These are phyloP conservation scores for Rhipidura dahli DNA, from an alignment of 2,113 vertebrate genomes.

Conservation along the genomic window DNA sequence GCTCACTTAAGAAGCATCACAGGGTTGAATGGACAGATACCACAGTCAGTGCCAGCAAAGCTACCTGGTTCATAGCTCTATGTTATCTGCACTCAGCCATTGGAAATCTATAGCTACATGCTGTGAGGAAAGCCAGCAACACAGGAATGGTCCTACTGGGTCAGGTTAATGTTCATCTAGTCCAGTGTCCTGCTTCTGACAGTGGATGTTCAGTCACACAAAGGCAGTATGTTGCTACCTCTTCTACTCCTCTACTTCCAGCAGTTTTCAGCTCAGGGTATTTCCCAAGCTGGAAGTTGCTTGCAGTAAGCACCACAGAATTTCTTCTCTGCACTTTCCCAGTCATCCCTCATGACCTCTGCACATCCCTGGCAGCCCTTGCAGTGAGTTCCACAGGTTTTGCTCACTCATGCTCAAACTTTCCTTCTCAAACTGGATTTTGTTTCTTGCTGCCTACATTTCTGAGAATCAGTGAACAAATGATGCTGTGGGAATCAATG, in stretches of 20 bases:
- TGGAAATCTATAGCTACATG: background rate
- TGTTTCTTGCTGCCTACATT: background rate
- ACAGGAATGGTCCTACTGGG: background rate
- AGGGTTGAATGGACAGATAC: background rate
- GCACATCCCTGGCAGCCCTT: background rate
- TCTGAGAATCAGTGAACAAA: background rate
- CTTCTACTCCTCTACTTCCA: background rate
- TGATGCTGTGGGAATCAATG: background rate
- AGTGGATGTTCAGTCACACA: background rate
- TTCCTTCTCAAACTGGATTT: background rate
- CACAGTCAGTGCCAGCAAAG: background rate
- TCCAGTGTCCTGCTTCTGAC: background rate
- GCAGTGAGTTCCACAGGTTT: background rate
- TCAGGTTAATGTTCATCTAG: background rate
- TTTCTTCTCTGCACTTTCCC: background rate
- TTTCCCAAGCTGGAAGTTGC: background rate
- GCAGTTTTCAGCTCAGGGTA: background rate
- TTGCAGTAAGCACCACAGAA: background rate
- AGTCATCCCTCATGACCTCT: background rate
- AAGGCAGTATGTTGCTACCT: background rate
- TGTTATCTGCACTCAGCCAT: background rate
- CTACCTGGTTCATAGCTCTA: background rate
- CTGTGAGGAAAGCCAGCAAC: background rate
- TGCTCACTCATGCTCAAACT: background rate
- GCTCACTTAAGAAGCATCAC: background rate